phyloP scores from a whole-genome alignment of 23 tunicate genomes.

The Pegea sp. region DNA sequence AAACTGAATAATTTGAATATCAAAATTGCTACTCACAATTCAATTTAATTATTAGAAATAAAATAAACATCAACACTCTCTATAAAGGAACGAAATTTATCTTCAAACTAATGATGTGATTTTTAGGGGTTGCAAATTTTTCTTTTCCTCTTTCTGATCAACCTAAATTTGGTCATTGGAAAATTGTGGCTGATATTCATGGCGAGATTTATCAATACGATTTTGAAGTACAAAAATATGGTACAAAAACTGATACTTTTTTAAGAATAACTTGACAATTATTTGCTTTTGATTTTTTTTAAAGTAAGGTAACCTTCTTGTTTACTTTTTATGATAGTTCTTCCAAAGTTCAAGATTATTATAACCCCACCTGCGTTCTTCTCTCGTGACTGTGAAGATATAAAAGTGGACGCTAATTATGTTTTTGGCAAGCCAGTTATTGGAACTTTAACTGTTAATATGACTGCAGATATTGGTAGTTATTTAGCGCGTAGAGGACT shows the following conservation, averaged over 20 bases:
- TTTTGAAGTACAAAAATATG: conserved; percentile 69
- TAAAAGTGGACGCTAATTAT: conserved; percentile 36
- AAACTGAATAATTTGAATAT: no score
- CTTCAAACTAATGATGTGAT: no score
- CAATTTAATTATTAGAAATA: no score
- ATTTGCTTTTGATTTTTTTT: no score
- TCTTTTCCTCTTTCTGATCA: conserved; percentile 86
- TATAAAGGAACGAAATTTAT: no score
- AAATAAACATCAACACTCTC: no score
- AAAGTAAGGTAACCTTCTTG: no score
- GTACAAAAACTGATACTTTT: conserved; percentile 4
- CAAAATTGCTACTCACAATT: no score
- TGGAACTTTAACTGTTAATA: conserved; percentile 37
- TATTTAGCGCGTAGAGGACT: conserved; percentile 8
- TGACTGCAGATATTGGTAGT: conserved; percentile 33
- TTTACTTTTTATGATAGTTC: no score
- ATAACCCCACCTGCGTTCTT: conserved; percentile 69
- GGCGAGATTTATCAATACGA: conserved; percentile 35
- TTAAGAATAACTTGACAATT: not conserved
- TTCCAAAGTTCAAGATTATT: conserved; percentile 65
- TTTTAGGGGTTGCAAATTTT: conserved; percentile 37
- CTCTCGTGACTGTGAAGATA: conserved; percentile 33
- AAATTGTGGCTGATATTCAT: conserved; percentile 48
- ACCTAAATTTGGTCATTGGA: conserved; percentile 77
- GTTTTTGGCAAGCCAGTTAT: conserved; percentile 71